Evolutionary conservation across 2,113 vertebrate species (phyloP).

Genomic region (Pachypanchax playfairii): DNA sequence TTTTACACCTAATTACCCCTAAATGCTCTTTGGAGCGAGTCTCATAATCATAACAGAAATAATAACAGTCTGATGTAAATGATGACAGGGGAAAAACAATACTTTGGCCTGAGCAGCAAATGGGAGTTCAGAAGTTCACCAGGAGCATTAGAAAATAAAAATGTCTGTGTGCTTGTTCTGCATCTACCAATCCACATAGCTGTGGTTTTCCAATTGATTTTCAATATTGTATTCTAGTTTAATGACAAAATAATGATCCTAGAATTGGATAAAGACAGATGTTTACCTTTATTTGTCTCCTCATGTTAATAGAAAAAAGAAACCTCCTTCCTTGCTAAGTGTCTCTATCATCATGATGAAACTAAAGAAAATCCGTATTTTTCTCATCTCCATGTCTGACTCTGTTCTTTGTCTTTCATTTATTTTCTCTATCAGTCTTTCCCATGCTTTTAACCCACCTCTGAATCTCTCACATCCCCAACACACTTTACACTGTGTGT

Average conservation of each 20-base stretch:
- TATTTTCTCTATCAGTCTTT: conserved; percentile 29
- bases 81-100: conserved; percentile 61
- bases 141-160: conserved; percentile 57
- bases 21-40: conserved; percentile 61
- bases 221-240: conserved; percentile 40
- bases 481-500: conserved; percentile 66
- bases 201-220: conserved; percentile 51
- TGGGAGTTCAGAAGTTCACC: conserved; percentile 79
- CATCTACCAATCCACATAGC: conserved; percentile 37
- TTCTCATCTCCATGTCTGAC: too few species aligned
- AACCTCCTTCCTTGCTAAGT: background rate
- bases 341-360: conserved; percentile 30
- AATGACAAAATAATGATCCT: conserved; percentile 59
- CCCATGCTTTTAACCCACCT: conserved; percentile 5
- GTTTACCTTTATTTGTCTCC: conserved; percentile 45
- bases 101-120: conserved; percentile 58
- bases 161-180: conserved; percentile 29
- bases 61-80: conserved; percentile 74
- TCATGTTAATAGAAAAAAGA: conserved; percentile 26
- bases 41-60: conserved; percentile 68
- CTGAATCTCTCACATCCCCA: conserved; percentile 34
- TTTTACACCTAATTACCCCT: conserved; percentile 73
- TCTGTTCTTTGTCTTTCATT: conserved; percentile 7
- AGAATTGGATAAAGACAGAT: conserved; percentile 62
- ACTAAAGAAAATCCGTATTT: conserved; percentile 32